Conservation (phyloP, 2,113 vertebrate species). For the Muntiacus reevesi region DNA sequence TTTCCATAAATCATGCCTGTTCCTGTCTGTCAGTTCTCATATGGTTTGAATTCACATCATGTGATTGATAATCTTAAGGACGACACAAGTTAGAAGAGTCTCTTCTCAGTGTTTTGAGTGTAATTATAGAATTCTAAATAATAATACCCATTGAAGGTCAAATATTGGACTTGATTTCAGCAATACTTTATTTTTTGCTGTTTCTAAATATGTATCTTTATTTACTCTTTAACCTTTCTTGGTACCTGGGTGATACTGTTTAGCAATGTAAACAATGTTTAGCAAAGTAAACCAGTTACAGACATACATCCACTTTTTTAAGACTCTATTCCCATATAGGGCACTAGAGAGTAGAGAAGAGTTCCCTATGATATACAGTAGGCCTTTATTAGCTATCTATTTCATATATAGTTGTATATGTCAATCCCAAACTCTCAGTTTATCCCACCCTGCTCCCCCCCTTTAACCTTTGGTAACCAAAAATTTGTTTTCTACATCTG, state of each 20-base stretch:
- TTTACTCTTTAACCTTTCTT: neutral
- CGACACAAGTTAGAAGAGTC: neutral
- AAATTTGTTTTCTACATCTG: neutral
- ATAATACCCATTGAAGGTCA: neutral
- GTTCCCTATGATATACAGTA: neutral
- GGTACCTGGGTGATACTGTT: neutral
- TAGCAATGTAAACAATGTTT: too few species aligned
- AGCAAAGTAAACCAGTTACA: neutral
- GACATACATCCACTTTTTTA: neutral
- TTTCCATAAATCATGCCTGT: neutral
- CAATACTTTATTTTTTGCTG: neutral
- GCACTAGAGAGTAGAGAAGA: neutral
- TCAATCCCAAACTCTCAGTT: neutral
- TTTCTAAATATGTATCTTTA: neutral
- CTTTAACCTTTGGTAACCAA: neutral
- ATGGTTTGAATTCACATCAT: neutral
- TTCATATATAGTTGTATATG: neutral
- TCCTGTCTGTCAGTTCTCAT: neutral
- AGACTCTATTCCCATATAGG: neutral
- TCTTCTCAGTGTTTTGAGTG: neutral
- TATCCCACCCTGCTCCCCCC: fast-evolving
- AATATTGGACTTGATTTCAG: neutral
- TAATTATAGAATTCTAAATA: neutral
- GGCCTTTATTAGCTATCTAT: neutral
- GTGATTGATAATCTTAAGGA: neutral